Base-by-base conservation (phyloP, 2,888 invertebrate genomes). In the Ischnus inquisitorius region DNA sequence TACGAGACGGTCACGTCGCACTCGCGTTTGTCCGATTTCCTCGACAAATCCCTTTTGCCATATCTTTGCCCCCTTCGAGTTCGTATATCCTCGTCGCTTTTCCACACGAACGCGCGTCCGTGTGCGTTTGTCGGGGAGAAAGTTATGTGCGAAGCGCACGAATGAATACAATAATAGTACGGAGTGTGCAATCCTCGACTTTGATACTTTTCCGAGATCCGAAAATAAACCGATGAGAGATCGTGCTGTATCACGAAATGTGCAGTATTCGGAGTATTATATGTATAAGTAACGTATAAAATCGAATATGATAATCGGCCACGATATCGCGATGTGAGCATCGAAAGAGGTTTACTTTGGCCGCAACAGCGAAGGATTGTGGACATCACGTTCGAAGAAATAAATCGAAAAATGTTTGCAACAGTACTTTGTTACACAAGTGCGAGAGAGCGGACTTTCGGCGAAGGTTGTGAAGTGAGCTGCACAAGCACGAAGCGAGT, bases 1-100 rank as follows among this genome's bases (percentile, higher is more conserved):
- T 54, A 10, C 14, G 51, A 54, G 25, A 51, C 68, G 34, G 28
- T 51, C 54, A 41, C 71, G 34, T 39, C 39, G 54, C 39, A 41
- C 41, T 41, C 14, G 57, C 57, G 54, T 57, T 57, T 57, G 57
- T 57, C 57, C 71, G 71, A 71, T 71, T 71, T 41, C 43, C 5
- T 41, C 43, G 71, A 71, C 57, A 71, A 71, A 71, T 57, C 57
- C 57, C 41, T 57, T 41, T 71, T 43, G 54, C 71, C 57, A 22
- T 34, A 19, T 14, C 2, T 5, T 54, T 34, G 34, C 43, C 14
- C 14, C 19, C 19, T 51, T 16, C 34, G 25, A 4, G 5, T n/a
- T 10, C 57, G 22, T 22, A 25, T 22, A 28, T 28, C 28, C 28
- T 54, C 54, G 3, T 3, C 54, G 22, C 19, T 22, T 12, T 12